Conservation (phyloP, 2,888 invertebrate genomes). For the Papilio gigon region DNA sequence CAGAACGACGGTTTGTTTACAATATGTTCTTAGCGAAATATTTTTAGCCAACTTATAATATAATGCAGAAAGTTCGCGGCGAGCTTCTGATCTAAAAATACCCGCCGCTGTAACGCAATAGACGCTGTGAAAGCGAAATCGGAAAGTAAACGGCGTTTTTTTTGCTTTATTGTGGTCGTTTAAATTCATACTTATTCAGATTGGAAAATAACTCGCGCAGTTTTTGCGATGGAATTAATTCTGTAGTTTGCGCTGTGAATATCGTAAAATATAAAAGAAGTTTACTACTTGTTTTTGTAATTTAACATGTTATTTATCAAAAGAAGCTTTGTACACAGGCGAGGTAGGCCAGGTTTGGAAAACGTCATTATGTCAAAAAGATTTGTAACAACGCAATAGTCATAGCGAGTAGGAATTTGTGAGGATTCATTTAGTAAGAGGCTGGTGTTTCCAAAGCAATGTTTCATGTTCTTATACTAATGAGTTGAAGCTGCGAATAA, state of each 20-base stretch:
- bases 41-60: background rate
- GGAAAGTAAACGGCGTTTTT: constrained; percentile 8
- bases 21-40: background rate
- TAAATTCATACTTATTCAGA: constrained; percentile 16
- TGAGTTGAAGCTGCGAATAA: too few relatives aligned
- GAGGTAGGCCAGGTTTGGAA: too few relatives aligned
- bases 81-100: background rate
- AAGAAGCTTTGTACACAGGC: too few relatives aligned
- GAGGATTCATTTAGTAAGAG: too few relatives aligned
- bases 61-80: background rate
- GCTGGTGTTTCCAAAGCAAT: too few relatives aligned
- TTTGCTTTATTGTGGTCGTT: constrained; percentile 10
- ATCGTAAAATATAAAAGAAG: too few relatives aligned
- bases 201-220: background rate
- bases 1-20: background rate
- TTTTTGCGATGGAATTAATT: background rate
- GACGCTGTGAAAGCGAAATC: background rate
- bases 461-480: too few relatives aligned
- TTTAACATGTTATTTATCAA: background rate
- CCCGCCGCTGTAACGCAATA: constrained; percentile 1
- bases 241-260: background rate
- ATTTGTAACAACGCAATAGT: too few relatives aligned
- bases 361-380: too few relatives aligned
- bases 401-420: too few relatives aligned
- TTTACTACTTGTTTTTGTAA: background rate